Evolutionary conservation across 2,797 vertebrate genomes (phyloP).

Genomic region (Phrynocephalus forsythii): DNA sequence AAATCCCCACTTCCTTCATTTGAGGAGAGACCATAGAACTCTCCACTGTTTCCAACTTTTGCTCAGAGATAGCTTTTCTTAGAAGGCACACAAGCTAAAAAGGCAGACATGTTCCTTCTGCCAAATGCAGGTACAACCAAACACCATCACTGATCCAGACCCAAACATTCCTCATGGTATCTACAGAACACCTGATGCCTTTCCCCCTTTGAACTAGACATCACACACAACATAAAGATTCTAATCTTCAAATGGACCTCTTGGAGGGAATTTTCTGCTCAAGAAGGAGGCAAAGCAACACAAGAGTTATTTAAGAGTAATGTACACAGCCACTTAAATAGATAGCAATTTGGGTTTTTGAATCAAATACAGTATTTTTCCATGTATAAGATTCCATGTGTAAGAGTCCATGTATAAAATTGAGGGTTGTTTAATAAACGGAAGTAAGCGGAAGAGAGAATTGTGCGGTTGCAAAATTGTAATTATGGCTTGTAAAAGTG

Average conservation of each 20-base stretch:
- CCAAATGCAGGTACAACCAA: not conserved
- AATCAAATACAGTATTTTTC: not conserved
- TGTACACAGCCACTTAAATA: not conserved
- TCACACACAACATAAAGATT: not conserved
- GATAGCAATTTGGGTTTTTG: not conserved
- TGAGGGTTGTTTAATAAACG: too few species aligned
- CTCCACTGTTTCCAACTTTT: constrained; percentile 41
- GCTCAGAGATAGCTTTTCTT: not conserved
- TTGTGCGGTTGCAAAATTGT: too few species aligned
- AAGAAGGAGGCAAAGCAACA: not conserved
- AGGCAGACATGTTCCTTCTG: not conserved
- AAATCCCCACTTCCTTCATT: constrained; percentile 21
- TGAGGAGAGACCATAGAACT: not conserved
- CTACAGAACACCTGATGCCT: not conserved
- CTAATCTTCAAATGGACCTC: not conserved
- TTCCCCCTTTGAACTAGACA: not conserved
- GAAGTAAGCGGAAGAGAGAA: too few species aligned
- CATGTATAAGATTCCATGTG: too few species aligned
- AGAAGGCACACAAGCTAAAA: not conserved
- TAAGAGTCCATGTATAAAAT: too few species aligned
- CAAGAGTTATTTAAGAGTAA: not conserved
- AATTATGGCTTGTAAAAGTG: too few species aligned
- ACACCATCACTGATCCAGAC: not conserved
- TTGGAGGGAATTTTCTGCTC: not conserved
- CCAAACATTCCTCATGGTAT: constrained; percentile 4